A percentile compares a stretch with the other conserved stretches of the same genome.
Evolutionary conservation across 2,888 invertebrate species (phyloP).

Genomic region (Parnassius smintheus): DNA sequence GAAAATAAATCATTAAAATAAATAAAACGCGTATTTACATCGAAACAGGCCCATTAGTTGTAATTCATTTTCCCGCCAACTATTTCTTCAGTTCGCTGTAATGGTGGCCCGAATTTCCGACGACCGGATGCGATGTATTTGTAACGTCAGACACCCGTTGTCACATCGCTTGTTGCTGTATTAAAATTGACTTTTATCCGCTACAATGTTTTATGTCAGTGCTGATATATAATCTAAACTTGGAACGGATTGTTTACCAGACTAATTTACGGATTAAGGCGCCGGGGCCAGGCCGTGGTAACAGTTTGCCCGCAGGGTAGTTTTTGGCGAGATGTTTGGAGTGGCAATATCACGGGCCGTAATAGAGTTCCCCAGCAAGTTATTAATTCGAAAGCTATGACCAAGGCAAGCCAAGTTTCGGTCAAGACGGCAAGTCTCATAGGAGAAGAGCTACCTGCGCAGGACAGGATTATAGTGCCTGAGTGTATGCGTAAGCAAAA

Average conservation of each 20-base stretch:
- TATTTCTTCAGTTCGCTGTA: slow-evolving; percentile 12
- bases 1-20: slow-evolving; percentile 3
- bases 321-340: no score
- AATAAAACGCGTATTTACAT: slow-evolving; percentile 4
- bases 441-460: no score
- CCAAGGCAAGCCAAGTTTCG: no score
- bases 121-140: slow-evolving; percentile 20
- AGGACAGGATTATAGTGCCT: no score
- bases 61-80: slow-evolving; percentile 19
- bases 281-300: no score
- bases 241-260: background rate
- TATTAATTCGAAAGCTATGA: no score
- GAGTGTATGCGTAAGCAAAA: no score
- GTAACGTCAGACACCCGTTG: slow-evolving; percentile 18
- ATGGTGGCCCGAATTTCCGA: slow-evolving; percentile 11
- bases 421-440: no score
- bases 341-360: no score
- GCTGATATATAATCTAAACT: slow-evolving; percentile 11
- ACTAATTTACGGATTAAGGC: background rate
- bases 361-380: no score
- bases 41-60: slow-evolving; percentile 14
- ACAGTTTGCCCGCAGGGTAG: no score
- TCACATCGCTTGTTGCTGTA: slow-evolving; percentile 2
- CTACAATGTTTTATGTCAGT: slow-evolving; percentile 14
- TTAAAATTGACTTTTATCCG: slow-evolving; percentile 9